These are phyloP conservation scores for Drosophila monieri DNA, from an alignment of 2,888 invertebrate genomes.

Conservation along the genomic window DNA sequence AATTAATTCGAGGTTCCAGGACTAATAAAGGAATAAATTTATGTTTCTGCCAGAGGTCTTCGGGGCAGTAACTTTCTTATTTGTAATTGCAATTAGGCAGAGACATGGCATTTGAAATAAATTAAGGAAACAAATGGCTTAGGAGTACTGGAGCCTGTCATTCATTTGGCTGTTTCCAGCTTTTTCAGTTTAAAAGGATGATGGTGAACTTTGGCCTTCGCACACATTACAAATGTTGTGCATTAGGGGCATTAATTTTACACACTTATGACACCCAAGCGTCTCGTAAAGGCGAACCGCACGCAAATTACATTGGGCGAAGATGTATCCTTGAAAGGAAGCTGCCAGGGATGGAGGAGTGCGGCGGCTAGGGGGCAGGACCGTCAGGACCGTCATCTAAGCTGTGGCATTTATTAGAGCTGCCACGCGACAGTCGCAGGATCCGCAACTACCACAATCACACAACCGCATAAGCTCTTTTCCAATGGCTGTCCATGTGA, in stretches of 20 bases:
- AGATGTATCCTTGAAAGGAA: constrained; percentile 24
- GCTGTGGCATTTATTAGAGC: constrained; percentile 72
- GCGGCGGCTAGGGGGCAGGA: neutral
- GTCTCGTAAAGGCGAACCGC: constrained; percentile 67
- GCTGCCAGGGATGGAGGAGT: neutral
- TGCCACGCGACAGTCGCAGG: constrained; percentile 64
- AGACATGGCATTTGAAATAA: neutral
- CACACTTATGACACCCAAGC: constrained; percentile 73
- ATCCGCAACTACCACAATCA: constrained; percentile 28
- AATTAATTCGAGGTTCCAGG: constrained; percentile 22
- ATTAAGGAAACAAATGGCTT: neutral
- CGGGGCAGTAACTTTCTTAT: too few species aligned
- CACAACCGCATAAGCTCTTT: constrained; percentile 69
- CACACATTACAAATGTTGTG: constrained; percentile 68
- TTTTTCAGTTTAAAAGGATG: constrained; percentile 33
- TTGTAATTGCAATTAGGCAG: neutral
- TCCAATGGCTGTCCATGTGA: constrained; percentile 71
- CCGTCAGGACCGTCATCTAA: constrained; percentile 57
- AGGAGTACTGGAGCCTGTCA: neutral
- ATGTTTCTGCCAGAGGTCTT: too few species aligned
- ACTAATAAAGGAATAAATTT: neutral
- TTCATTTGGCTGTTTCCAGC: neutral
- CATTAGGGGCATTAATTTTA: constrained; percentile 73
- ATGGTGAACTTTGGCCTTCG: constrained; percentile 38
- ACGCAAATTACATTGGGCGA: constrained; percentile 69